Percentiles rank a stretch among this genome's conserved stretches.
Evolutionary conservation across 2,888 invertebrate species (phyloP).

Genomic region (Hydrotaea cyrtoneurina): DNA sequence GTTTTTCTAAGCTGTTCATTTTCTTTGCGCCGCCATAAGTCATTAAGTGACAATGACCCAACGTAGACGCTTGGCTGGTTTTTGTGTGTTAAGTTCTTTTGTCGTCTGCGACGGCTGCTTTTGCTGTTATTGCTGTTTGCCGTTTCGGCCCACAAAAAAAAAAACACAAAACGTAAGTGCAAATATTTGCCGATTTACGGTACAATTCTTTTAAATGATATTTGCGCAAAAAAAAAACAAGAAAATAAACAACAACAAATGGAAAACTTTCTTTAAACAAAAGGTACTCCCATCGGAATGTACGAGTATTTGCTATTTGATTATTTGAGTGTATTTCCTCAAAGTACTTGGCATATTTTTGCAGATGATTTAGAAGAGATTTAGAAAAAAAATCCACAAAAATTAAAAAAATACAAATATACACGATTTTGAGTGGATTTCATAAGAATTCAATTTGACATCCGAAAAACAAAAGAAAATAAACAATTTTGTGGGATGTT

Average conservation of each 20-base stretch:
- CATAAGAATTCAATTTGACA: too few species aligned
- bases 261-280: slow-evolving; percentile 45
- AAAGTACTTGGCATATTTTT: neutral
- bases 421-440: too few species aligned
- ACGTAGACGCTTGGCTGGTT: slow-evolving; percentile 46
- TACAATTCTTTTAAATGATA: slow-evolving; percentile 39
- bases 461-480: too few species aligned
- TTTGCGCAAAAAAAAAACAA: neutral
- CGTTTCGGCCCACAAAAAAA: neutral
- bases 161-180: neutral
- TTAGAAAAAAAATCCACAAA: too few species aligned
- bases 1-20: neutral
- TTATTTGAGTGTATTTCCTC: neutral
- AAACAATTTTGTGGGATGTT: too few species aligned
- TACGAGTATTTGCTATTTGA: neutral
- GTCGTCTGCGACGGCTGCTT: neutral
- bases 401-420: too few species aligned
- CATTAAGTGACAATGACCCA: slow-evolving; percentile 59
- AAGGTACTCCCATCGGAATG: neutral
- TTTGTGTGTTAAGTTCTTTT: slow-evolving; percentile 38
- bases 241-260: neutral
- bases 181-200: slow-evolving; percentile 53
- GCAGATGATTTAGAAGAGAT: neutral
- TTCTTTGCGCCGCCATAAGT: slow-evolving; percentile 28
- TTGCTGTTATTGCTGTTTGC: too few species aligned